Evolutionary conservation across 2,888 invertebrate genomes (phyloP), one percentile per base, ranked within the genome.

Genomic region (Epinotia ramella): DNA sequence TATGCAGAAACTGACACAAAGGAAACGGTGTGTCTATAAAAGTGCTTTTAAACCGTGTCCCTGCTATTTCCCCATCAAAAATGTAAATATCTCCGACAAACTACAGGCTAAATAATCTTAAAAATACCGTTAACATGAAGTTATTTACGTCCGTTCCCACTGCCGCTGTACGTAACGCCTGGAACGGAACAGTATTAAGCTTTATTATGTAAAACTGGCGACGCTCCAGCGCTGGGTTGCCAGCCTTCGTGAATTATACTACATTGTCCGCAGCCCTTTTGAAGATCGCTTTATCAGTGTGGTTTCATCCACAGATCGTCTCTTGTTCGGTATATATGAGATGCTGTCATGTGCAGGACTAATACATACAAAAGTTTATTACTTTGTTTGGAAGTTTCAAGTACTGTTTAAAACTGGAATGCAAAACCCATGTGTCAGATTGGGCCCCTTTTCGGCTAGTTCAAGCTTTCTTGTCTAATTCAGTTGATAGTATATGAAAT

Each of bases 121-220:
- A 60, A 60, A 28, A 60, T 13, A 6, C 7, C 28, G 53, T n/a
- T 53, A 62, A 33, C 62, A 62, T 62, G 24, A 66, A 66, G 65
- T 53, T 53, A 66, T 53, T 66, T 66, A 66, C 62, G 53, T 46
- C 73, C 16, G 46, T 66, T 56, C 24, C 20, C 44, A 13, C 59
- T 46, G 69, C 44, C 33, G 49, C 44, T 57, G 64, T 60, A 28
- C 73, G 60, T 72, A 64, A 64, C 56, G 24, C 73, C 40, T 40
- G 65, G 46, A 65, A 65, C 73, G 66, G 73, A 60, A 71, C 71
- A 53, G 62, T 53, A 73, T 73, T 73, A 62, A 28, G 73, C 73
- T 73, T 73, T 73, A 73, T 73, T 73, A 68, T 68, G 73, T 44
- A 73, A 68, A 73, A 68, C 73, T 73, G 73, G 73, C 73, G 18